Percentiles rank a stretch among this genome's conserved stretches.
These are phyloP conservation scores for Nycticorax nycticorax DNA, from an alignment of 2,113 vertebrate species.

Conservation along the genomic window DNA sequence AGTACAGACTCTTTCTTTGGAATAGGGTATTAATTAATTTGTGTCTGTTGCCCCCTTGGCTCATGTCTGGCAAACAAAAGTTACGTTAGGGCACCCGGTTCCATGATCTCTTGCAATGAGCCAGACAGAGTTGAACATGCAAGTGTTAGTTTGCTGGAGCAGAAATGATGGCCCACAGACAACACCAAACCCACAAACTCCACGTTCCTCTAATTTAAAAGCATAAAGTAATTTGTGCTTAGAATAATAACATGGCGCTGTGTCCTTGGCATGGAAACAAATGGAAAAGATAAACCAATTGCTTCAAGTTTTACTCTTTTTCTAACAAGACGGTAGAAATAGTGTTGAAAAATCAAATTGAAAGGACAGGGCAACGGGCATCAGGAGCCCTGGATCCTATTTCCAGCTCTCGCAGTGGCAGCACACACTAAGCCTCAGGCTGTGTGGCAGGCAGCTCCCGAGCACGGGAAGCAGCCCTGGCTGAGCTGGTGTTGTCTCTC, in stretches of 20 bases:
- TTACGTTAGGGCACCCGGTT: accelerated
- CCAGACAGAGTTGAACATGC: background rate
- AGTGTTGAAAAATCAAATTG: background rate
- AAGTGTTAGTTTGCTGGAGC: background rate
- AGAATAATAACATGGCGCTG: background rate
- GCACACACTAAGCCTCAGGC: background rate
- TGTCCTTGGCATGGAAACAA: background rate
- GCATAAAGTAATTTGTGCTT: background rate
- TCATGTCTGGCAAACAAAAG: background rate
- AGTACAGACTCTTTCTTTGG: background rate
- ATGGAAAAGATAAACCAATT: accelerated
- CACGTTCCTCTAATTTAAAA: background rate
- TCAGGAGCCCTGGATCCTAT: background rate
- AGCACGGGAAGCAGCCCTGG: background rate
- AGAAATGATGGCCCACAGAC: background rate
- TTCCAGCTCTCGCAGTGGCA: background rate
- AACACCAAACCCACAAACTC: background rate
- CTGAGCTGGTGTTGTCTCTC: background rate
- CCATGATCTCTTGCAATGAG: background rate
- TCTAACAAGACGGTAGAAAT: background rate
- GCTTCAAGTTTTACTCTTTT: background rate
- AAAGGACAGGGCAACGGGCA: background rate
- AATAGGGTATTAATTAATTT: background rate
- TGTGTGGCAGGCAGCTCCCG: background rate
- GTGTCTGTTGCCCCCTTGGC: background rate